Base-by-base conservation (phyloP, 2,797 vertebrate species). In the Bucorvus abyssinicus region DNA sequence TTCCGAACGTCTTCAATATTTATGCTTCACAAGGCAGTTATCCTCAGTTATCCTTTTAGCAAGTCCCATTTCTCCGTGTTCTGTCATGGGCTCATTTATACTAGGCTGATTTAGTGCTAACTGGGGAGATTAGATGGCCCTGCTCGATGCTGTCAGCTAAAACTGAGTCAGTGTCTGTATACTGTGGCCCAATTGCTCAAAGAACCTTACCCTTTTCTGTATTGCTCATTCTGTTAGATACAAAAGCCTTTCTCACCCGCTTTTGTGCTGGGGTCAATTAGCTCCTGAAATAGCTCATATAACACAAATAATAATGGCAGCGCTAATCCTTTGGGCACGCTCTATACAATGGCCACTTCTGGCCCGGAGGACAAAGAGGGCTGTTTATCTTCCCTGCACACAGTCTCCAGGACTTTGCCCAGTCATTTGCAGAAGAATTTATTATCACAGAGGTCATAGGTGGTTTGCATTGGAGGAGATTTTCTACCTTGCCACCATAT, bases 21-120 rank as follows among this genome's bases (percentile, higher is more conserved):
- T 93, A 82, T 80, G 90, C 91, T 93, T 96, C 80, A 87, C 68
- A 49, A 95, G 84, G 94, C 94, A 91, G 94, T 96, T 96, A 96
- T 95, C 95, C 95, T 96, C 96, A 94, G 96, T 96, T 96, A 96
- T 97, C 94, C 95, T 95, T 97, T 97, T 93, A 96, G 96, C 90
- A 93, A 96, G 95, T 92, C 94, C 85, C 65, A 74, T 97, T 95
- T 97, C 96, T 95, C 96, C 79, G 7, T 94, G 95, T 94, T 95
- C 95, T 97, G 94, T 96, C 97, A 95, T 47, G 89, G 95, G 90
- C 92, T 97, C 74, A 18, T 96, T 95, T 96, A 95, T 80, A 95
- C 90, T 34, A 63, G 77, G 83, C 96, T 90, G 93, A 97, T 97
- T 97, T 95, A 97, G 88, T 93, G 94, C 94, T 96, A 94, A 92